Evolutionary conservation across 2,113 vertebrate genomes (phyloP).

Genomic region (Heterocephalus glaber): DNA sequence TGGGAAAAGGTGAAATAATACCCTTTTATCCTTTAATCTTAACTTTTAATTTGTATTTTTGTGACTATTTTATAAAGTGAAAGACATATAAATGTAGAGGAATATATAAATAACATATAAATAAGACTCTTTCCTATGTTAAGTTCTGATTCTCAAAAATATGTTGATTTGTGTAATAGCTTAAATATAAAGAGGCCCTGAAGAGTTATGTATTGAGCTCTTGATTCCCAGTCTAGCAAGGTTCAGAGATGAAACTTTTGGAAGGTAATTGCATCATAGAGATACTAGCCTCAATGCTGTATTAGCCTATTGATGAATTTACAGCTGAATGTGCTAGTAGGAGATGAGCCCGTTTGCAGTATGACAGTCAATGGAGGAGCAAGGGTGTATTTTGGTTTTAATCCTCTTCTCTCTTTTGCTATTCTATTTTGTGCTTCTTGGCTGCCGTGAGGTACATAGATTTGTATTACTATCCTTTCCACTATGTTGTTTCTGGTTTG

Average conservation of each 20-base stretch:
- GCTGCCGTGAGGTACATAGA: background rate
- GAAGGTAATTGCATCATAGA: background rate
- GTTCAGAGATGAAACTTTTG: background rate
- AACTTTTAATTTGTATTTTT: background rate
- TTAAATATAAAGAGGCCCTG: background rate
- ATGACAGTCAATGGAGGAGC: background rate
- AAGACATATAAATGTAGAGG: background rate
- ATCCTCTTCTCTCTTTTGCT: background rate
- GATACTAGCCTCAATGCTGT: background rate
- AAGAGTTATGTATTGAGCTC: background rate
- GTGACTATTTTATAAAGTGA: background rate
- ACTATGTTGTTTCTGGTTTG: background rate
- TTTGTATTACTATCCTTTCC: background rate
- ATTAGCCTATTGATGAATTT: background rate
- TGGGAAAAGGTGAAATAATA: background rate
- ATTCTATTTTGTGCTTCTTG: background rate
- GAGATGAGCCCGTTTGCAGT: background rate
- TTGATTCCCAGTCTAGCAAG: background rate
- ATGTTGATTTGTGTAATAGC: background rate
- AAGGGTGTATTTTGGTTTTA: background rate
- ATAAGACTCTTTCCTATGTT: background rate
- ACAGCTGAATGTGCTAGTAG: background rate
- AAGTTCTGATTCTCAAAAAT: background rate
- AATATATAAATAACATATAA: background rate
- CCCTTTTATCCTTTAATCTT: background rate